Evolutionary conservation across 2,888 invertebrate species (phyloP), one percentile per base, ranked within the genome.

Genomic region (Sarcophaga caerulescens): DNA sequence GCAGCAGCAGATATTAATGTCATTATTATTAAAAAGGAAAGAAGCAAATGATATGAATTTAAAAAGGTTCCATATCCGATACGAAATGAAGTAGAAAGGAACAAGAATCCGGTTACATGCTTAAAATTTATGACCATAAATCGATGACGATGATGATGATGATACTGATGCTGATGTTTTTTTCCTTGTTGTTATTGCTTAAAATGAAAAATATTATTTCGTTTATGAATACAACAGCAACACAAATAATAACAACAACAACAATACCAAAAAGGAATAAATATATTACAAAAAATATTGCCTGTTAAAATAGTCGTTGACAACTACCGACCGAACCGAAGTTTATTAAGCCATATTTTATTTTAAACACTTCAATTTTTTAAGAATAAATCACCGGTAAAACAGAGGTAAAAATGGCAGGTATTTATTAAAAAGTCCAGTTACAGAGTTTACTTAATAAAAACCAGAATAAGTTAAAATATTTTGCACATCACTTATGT

Each of bases 21-120:
- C 85, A 81, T 85, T 85, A 85, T 85, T 85, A 81, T 81, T 85
- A 85, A 81, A 81, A 81, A 77, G 85, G 74, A 85, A 74, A 73
- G 77, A 25, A 69, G 59, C 73, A 11, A 85, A 81, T 85, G 85
- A 85, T 85, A 85, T 69, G 73, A 81, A 78, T 73, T 85, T 85
- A 74, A 74, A 52, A 85, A 84, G 70, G 65, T 75, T 47, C 45
- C 45, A 45, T 45, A 65, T 68, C 68, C 21, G 35, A 63, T 73
- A 44, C 62, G 63, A 77, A 68, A 77, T 59, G 62, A 73, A 35
- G 66, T 23, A 57, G 65, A 70, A 74, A 70, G 59, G 75, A 84
- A 47, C 47, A 75, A 70, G 73, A 60, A 79, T 23, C 66, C 66
- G 59, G 69, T 76, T 25, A 82, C 45, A 74, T 71, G 60, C 25